phyloP scores from a whole-genome alignment of 2,113 vertebrate genomes.

The Regulus satrapa region DNA sequence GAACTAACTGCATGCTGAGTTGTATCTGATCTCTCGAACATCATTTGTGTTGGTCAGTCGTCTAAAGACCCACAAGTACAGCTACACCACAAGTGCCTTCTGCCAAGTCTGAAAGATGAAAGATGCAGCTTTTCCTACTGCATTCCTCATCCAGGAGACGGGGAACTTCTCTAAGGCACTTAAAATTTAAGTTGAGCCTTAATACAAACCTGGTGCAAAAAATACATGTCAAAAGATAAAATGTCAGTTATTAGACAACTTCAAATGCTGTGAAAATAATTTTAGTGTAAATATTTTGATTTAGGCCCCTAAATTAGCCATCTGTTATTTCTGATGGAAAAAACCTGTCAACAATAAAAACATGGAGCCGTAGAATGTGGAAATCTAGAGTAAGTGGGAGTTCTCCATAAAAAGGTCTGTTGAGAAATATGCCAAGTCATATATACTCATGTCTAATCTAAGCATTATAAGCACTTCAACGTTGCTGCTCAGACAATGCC shows the following conservation, averaged over 20 bases:
- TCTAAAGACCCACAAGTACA: background rate
- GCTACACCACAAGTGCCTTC: background rate
- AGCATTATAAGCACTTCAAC: background rate
- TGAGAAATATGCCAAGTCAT: background rate
- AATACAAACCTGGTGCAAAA: background rate
- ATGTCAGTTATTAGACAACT: constrained; percentile 1
- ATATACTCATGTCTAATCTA: background rate
- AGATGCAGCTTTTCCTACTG: background rate
- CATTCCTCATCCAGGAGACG: background rate
- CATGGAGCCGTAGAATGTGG: background rate
- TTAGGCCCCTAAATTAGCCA: constrained; percentile 12
- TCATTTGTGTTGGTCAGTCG: background rate
- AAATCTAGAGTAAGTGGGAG: background rate
- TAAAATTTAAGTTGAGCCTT: background rate
- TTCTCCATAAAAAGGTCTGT: background rate
- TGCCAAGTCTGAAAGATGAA: background rate
- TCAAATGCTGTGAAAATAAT: constrained; percentile 9
- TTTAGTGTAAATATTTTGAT: constrained; percentile 39
- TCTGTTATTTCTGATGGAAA: constrained; percentile 23
- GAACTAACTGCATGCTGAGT: background rate
- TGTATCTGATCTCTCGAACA: background rate
- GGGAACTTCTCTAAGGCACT: background rate
- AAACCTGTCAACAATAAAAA: background rate
- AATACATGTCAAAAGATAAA: background rate
- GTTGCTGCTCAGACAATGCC: constrained; percentile 10